Percentiles rank a stretch among this genome's conserved stretches.
Evolutionary conservation across 1,140 invertebrate genomes (phyloP).

Genomic region (Trichonephila clavata): DNA sequence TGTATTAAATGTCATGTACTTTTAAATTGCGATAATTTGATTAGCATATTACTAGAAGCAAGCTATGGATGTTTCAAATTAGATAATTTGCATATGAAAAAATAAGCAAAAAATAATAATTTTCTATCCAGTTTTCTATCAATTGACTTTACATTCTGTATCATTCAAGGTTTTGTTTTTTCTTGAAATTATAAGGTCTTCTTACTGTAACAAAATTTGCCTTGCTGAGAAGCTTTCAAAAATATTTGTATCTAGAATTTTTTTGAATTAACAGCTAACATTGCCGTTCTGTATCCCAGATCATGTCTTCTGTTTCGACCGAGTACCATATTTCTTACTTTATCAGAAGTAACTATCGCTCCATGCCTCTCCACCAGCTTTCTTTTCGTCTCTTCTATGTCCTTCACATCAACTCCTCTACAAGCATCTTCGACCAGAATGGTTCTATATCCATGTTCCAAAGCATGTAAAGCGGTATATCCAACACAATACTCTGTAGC

Average conservation of each 20-base stretch:
- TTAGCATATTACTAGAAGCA: neutral
- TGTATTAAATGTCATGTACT: neutral
- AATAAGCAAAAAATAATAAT: neutral
- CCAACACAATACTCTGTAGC: conserved; percentile 97
- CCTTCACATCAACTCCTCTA: conserved; percentile 90
- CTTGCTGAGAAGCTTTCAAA: too few relatives aligned
- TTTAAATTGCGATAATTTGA: neutral
- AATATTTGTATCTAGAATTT: neutral
- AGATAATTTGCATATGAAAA: neutral
- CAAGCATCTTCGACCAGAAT: conserved; percentile 94
- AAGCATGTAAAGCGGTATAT: conserved; percentile 79
- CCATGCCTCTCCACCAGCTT: conserved; percentile 88
- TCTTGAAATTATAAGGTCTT: too few relatives aligned
- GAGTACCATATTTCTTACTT: conserved; percentile 90
- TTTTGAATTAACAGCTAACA: conserved; percentile 41
- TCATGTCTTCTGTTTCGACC: conserved; percentile 92
- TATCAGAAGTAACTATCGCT: conserved; percentile 88
- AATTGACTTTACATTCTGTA: too few relatives aligned
- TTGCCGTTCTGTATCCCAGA: conserved; percentile 87
- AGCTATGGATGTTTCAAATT: neutral
- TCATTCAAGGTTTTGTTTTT: too few relatives aligned
- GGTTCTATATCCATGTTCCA: conserved; percentile 94
- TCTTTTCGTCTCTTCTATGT: conserved; percentile 91
- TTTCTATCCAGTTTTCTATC: too few relatives aligned
- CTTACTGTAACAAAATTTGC: too few relatives aligned